Evolutionary conservation across 2,797 vertebrate species (phyloP).

Genomic region (Anguilla obscura): DNA sequence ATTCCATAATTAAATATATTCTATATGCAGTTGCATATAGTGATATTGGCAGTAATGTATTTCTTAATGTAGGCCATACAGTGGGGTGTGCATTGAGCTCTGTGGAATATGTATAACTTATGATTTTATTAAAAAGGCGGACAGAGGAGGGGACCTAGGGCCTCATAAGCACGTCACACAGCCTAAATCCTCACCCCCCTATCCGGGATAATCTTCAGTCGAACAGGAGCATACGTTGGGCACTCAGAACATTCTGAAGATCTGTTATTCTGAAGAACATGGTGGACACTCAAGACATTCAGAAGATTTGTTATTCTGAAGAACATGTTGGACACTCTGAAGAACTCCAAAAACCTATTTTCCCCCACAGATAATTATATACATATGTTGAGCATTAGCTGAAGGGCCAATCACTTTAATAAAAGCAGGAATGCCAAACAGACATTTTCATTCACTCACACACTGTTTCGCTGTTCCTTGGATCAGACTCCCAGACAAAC

Average conservation of each 20-base stretch:
- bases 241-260: neutral
- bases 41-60: neutral
- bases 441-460: neutral
- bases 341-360: neutral
- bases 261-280: too few species aligned
- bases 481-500: neutral
- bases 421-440: conserved; percentile 1
- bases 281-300: neutral
- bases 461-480: neutral
- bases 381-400: neutral
- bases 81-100: neutral
- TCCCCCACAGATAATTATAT: neutral
- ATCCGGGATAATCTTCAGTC: neutral
- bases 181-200: neutral
- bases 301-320: neutral
- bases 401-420: neutral
- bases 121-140: neutral
- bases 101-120: neutral
- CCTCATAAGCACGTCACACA: neutral
- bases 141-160: neutral
- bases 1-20: neutral
- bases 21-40: neutral
- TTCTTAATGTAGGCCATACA: neutral
- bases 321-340: neutral
- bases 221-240: neutral